Percentiles rank a stretch among this genome's conserved stretches.
Conservation (phyloP, 92 coral and sea anemone genomes). For the Zoanthus gigantus region DNA sequence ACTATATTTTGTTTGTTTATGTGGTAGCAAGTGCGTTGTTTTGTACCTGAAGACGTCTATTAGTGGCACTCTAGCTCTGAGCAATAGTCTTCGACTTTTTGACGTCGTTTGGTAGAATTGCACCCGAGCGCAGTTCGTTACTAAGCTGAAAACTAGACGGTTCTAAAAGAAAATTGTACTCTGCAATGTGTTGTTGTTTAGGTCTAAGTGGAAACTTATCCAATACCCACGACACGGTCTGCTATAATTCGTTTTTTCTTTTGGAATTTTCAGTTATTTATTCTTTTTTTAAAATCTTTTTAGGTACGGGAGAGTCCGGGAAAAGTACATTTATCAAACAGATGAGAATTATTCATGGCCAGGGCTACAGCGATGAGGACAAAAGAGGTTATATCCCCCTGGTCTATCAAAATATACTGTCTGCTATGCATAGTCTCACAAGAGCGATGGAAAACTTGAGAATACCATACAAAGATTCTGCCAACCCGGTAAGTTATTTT, state of each 20-base stretch:
- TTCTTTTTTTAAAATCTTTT: constrained; percentile 13
- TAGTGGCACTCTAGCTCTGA: constrained; percentile 18
- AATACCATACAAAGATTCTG: constrained; percentile 89
- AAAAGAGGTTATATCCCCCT: constrained; percentile 92
- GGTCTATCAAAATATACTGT: constrained; percentile 95
- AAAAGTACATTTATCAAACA: constrained; percentile 99
- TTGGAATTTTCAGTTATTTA: constrained; percentile 12
- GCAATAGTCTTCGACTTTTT: constrained; percentile 20
- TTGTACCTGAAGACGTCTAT: constrained; percentile 23
- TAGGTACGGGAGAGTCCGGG: constrained; percentile 99
- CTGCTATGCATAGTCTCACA: constrained; percentile 97
- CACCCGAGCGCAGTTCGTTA: constrained; percentile 30
- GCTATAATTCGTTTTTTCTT: constrained; percentile 1
- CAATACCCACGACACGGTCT: constrained; percentile 17
- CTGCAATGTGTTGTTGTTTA: constrained; percentile 13
- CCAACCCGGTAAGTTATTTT: constrained; percentile 85
- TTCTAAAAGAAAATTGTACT: constrained; percentile 2
- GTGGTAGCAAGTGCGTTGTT: constrained; percentile 14
- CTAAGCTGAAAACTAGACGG: constrained; percentile 9
- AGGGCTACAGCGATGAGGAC: constrained; percentile 98
- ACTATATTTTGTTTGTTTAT: constrained; percentile 33
- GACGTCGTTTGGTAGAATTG: constrained; percentile 28
- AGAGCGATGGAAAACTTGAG: constrained; percentile 96
- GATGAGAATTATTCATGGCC: constrained; percentile 99
- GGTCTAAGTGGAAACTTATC: background rate